Percentiles rank a stretch among this genome's conserved stretches.
phyloP scores from a whole-genome alignment of 2,113 vertebrate genomes.

The Dasypus novemcinctus region DNA sequence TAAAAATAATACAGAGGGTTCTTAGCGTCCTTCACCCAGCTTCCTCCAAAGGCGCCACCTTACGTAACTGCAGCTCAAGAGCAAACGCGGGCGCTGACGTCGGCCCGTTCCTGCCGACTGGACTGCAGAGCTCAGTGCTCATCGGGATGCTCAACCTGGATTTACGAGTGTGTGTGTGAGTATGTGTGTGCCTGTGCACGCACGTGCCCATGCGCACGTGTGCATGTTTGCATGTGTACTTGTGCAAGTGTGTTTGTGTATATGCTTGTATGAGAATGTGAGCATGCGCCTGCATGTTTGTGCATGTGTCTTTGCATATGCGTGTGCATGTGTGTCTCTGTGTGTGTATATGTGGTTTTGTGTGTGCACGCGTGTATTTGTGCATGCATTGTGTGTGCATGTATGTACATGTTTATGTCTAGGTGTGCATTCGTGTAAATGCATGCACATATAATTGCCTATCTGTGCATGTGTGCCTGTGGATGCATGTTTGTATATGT shows the following conservation, averaged over 20 bases:
- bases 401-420: neutral
- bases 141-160: fast-evolving
- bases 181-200: fast-evolving
- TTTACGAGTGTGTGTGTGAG: fast-evolving
- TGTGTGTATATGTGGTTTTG: too few species aligned
- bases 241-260: too few species aligned
- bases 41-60: fast-evolving
- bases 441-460: fast-evolving
- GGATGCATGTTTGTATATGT: too few species aligned
- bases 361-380: too few species aligned
- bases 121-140: fast-evolving
- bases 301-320: too few species aligned
- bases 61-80: fast-evolving
- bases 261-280: too few species aligned
- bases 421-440: too few species aligned
- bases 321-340: too few species aligned
- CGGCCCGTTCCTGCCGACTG: fast-evolving
- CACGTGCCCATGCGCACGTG: too few species aligned
- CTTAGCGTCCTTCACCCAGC: fast-evolving
- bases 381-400: neutral
- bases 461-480: too few species aligned
- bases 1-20: fast-evolving
- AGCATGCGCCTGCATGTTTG: too few species aligned
- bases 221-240: too few species aligned
- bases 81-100: fast-evolving